Evolutionary conservation across 2,888 invertebrate genomes (phyloP), one percentile per base, ranked within the genome.

Genomic region (Lydus trimaculatus): DNA sequence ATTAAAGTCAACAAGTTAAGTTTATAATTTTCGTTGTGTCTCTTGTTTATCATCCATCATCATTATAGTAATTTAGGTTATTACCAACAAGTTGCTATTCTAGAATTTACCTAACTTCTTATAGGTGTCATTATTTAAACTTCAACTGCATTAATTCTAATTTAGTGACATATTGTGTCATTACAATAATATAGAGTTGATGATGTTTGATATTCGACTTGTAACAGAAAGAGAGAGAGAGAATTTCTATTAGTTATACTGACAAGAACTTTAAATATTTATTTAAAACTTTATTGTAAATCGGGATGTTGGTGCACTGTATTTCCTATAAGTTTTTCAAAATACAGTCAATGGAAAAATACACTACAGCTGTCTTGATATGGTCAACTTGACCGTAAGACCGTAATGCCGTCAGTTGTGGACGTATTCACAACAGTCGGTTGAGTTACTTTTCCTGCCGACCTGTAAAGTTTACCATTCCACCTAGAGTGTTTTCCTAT

Each of bases 121-220:
- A 76, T 77, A 80, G 79, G 79, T 79, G 74, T 78, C 81, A 82
- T 82, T 82, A 82, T 82, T 81, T 81, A 77, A 78, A 80, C 76
- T 76, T 75, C 77, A 76, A 77, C 73, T 78, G 78, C 80, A 77
- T 76, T 78, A 77, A 79, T 77, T 77, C 77, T 77, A 79, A 78
- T 79, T 80, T 80, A 79, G 76, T 78, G 78, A 80, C 78, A 72
- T 80, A 78, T 80, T 81, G n/a, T 80, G 31, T 66, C 61, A 61
- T 39, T 11, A 23, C 2, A 9, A 11, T 39, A 39, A 36, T 39
- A 60, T 48, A 20, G 20, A 56, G 56, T 25, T 25, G 56, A 56
- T 56, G 56, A 56, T 56, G 25, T 25, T 56, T 56, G 20, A 20
- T 20, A 48, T 48, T 20, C 9, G 4, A 48, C 48, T 48, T 48